Evolutionary conservation across 2,797 vertebrate species (phyloP).

Genomic region (Parauchenoglanis ngamensis): DNA sequence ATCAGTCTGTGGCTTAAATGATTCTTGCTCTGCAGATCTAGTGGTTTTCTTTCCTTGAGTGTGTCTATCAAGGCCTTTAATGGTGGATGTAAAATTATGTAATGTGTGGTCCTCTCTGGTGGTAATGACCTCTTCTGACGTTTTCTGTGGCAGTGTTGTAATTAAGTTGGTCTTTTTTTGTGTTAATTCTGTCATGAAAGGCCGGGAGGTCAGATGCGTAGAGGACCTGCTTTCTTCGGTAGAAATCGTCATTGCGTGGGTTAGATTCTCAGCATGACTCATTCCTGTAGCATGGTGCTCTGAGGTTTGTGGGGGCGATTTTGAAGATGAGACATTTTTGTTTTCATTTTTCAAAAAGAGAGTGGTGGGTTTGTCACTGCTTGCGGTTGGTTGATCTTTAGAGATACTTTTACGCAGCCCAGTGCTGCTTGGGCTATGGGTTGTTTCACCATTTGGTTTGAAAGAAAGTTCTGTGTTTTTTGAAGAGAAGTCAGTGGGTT

Average conservation of each 20-base stretch:
- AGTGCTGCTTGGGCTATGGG: slow-evolving; percentile 25
- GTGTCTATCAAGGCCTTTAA: background rate
- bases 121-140: background rate
- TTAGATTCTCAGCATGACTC: background rate
- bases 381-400: background rate
- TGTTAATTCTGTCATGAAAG: background rate
- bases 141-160: background rate
- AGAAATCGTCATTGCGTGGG: background rate
- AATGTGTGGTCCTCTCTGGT: background rate
- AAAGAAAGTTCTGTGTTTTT: slow-evolving; percentile 17
- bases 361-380: background rate
- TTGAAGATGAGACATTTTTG: slow-evolving; percentile 25
- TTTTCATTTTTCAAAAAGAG: background rate
- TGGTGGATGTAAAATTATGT: background rate
- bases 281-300: background rate
- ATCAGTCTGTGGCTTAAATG: background rate
- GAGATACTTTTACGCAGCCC: background rate
- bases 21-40: background rate
- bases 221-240: background rate
- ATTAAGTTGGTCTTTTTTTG: slow-evolving; percentile 9
- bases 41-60: background rate
- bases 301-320: background rate
- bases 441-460: slow-evolving; percentile 35
- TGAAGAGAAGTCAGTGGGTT: background rate
- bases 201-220: background rate